These are phyloP conservation scores for Agonum fuliginosum DNA, from an alignment of 2,888 invertebrate species.

Conservation along the genomic window DNA sequence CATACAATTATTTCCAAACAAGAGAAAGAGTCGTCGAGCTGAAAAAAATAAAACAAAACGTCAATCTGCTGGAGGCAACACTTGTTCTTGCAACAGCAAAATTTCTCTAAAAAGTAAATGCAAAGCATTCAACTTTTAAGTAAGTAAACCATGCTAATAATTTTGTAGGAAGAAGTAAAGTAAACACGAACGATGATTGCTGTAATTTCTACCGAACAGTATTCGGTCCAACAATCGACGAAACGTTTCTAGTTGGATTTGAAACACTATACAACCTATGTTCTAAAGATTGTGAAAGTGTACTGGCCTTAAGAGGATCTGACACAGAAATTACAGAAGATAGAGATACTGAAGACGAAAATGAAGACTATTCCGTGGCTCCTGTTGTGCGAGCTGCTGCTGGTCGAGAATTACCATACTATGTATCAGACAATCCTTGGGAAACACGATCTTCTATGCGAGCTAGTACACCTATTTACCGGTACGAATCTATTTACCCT, in stretches of 20 bases:
- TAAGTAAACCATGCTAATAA: too few species aligned
- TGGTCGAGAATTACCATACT: too few species aligned
- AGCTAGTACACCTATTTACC: too few species aligned
- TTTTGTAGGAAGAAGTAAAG: background rate
- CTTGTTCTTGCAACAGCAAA: background rate
- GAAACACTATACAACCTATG: conserved; percentile 62
- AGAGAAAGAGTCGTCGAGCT: background rate
- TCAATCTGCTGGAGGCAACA: conserved; percentile 15
- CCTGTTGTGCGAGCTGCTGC: too few species aligned
- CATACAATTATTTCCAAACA: conserved; percentile 28
- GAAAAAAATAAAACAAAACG: conserved; percentile 26
- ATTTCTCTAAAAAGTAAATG: background rate
- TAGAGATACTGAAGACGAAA: too few species aligned
- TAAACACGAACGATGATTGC: background rate
- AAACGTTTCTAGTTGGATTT: conserved; percentile 68
- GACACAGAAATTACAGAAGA: background rate
- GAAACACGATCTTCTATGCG: too few species aligned
- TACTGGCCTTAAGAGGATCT: background rate
- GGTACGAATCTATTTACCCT: too few species aligned
- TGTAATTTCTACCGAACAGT: conserved; percentile 61
- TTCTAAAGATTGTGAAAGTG: background rate
- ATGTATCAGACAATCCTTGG: too few species aligned
- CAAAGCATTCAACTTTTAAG: background rate
- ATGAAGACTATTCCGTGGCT: too few species aligned
- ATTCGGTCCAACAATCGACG: conserved; percentile 68